phyloP scores from a whole-genome alignment of 2,797 vertebrate species.

The Muscicapa striata region DNA sequence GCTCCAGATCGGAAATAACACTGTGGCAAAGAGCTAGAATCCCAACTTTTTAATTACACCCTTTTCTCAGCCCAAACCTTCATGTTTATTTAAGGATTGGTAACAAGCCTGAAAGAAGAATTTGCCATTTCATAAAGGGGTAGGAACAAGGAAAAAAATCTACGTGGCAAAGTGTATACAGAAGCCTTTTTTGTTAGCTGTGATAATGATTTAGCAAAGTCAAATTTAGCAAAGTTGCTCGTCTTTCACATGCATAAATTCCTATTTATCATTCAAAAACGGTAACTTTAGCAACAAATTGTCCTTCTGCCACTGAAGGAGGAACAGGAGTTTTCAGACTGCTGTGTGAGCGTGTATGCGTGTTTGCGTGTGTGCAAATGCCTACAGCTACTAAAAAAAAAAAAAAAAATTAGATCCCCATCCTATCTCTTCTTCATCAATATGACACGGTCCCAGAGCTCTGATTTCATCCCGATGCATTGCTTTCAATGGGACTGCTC shows the following conservation, averaged over 20 bases:
- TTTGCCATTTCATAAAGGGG: slow-evolving; percentile 27
- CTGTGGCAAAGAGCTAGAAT: slow-evolving; percentile 29
- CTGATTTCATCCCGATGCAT: slow-evolving; percentile 40
- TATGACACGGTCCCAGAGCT: slow-evolving; percentile 53
- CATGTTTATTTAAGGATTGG: slow-evolving; percentile 59
- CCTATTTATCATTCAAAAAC: neutral
- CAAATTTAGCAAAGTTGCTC: neutral
- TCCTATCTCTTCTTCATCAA: slow-evolving; percentile 61
- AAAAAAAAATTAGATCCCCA: slow-evolving; percentile 1
- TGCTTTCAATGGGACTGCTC: slow-evolving; percentile 63
- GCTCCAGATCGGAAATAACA: slow-evolving; percentile 48
- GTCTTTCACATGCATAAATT: slow-evolving; percentile 5
- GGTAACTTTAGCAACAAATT: neutral
- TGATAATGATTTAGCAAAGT: neutral
- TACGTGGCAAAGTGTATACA: neutral
- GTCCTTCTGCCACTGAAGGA: neutral
- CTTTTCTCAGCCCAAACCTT: slow-evolving; percentile 26
- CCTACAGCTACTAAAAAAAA: slow-evolving; percentile 17
- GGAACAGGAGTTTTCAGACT: neutral
- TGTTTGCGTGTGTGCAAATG: neutral
- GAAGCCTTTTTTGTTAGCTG: neutral
- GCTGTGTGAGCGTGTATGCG: fast-evolving
- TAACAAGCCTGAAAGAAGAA: slow-evolving; percentile 37
- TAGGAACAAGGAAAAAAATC: neutral
- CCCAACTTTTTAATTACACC: slow-evolving; percentile 51